A percentile compares a stretch with the other conserved stretches of the same genome.
These are phyloP conservation scores for Phoxinus dragarum DNA, from an alignment of 2,797 vertebrate species.

Conservation along the genomic window DNA sequence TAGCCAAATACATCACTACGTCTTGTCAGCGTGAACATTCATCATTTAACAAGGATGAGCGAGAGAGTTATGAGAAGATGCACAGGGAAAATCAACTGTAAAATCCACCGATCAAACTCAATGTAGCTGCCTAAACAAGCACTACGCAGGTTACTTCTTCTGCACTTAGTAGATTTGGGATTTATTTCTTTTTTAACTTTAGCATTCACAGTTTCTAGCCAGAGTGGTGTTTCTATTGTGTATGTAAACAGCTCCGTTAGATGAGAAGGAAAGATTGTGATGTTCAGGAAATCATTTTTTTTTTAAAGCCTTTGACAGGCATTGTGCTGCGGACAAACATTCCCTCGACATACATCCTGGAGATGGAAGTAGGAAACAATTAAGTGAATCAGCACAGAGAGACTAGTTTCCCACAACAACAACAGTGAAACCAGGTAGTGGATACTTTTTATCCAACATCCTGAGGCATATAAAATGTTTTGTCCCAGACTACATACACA, in stretches of 20 bases:
- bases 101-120: conserved; percentile 50
- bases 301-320: conserved; percentile 38
- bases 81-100: conserved; percentile 34
- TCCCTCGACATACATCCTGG: conserved; percentile 47
- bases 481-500: not conserved
- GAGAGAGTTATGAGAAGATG: conserved; percentile 58
- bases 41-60: conserved; percentile 58
- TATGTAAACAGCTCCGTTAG: conserved; percentile 33
- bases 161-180: not conserved
- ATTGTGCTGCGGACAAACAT: conserved; percentile 46
- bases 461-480: conserved; percentile 25
- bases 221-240: conserved; percentile 15
- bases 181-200: conserved; percentile 2
- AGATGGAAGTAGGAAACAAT: conserved; percentile 55
- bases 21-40: conserved; percentile 61
- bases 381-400: conserved; percentile 35
- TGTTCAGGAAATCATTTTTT: conserved; percentile 47
- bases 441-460: conserved; percentile 34
- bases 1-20: conserved; percentile 66
- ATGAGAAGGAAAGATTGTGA: conserved; percentile 34
- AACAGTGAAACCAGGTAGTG: conserved; percentile 19
- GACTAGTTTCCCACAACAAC: conserved; percentile 35
- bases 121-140: conserved; percentile 19
- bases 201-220: conserved; percentile 5
- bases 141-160: not conserved